Evolutionary conservation across 2,113 vertebrate genomes (phyloP), one percentile per base, ranked within the genome.

Genomic region (Salvator merianae): DNA sequence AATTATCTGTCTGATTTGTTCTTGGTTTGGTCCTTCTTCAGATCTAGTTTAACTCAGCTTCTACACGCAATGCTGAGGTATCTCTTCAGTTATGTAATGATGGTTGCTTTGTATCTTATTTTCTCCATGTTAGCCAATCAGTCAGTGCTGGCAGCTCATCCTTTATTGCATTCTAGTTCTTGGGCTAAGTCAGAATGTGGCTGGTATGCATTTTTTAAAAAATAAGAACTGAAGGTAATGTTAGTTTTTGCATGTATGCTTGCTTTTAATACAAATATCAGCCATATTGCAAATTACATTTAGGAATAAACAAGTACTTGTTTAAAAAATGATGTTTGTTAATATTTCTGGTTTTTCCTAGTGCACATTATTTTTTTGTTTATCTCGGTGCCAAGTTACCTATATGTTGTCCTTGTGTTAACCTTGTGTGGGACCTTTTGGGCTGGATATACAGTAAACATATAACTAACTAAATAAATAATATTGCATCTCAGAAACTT

Each of bases 101-200:
- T 87, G 75, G 74, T 84, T 86, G 36, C 72, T 88, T 82, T 88
- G 9, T 24, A 80, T 86, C 88, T 79, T 86, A 65, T 84, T 87
- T 84, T 73, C 65, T 77, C 83, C 76, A 53, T 75, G 36, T 20
- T 73, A 73, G 77, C 55, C 71, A 69, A 81, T 82, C 70, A 72
- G 30, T 53, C 69, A 86, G n/a, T 16, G 24, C 36, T 74, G 83
- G 73, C 5, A 22, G 68, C 77, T 85, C 55, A 53, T 85, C 24
- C 63, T 68, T 72, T 43, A 47, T 85, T 88, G 86, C 20, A 24
- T 88, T 74, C 74, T 70, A 43, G 76, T 76, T 53, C 47, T 43
- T 77, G 13, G 71, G 77, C 43, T 59, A 65, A 84, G 76, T 68
- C 74, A 86, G 69, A 77, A 59, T 47, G 53, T 65, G 32, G 40